Evolutionary conservation across 2,888 invertebrate genomes (phyloP).

Genomic region (Microplitis deprimator): DNA sequence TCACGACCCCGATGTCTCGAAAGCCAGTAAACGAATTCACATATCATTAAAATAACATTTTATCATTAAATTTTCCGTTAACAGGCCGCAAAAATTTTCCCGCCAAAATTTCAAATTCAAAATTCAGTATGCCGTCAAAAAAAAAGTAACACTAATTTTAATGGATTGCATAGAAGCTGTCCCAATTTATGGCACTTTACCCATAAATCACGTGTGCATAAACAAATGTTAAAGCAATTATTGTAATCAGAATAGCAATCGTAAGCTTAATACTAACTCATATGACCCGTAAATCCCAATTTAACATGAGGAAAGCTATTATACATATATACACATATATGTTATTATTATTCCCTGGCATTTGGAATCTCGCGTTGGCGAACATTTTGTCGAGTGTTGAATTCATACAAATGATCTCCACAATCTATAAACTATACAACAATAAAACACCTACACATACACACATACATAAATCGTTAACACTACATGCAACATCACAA

Average conservation of each 20-base stretch:
- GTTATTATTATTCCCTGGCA: constrained; percentile 3
- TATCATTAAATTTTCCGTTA: no score
- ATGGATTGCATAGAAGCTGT: neutral
- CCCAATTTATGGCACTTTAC: neutral
- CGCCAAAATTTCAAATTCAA: no score
- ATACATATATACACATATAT: neutral
- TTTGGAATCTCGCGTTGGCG: neutral
- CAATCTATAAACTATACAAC: constrained; percentile 9
- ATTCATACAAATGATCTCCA: constrained; percentile 29
- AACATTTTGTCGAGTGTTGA: neutral
- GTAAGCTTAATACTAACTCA: constrained; percentile 5
- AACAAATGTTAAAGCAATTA: neutral
- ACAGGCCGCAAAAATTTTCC: no score
- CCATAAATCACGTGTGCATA: neutral
- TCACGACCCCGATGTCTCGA: no score
- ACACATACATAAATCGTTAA: neutral
- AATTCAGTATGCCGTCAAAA: no score
- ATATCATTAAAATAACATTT: no score
- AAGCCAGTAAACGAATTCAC: no score
- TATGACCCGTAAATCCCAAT: constrained; percentile 26
- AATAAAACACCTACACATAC: neutral
- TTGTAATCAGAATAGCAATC: constrained; percentile 1
- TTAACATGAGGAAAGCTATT: constrained; percentile 16
- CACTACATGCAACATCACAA: neutral
- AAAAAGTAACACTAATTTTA: neutral